Base-by-base conservation (phyloP, 23 tunicate species). In the Halocynthia roretzi region DNA sequence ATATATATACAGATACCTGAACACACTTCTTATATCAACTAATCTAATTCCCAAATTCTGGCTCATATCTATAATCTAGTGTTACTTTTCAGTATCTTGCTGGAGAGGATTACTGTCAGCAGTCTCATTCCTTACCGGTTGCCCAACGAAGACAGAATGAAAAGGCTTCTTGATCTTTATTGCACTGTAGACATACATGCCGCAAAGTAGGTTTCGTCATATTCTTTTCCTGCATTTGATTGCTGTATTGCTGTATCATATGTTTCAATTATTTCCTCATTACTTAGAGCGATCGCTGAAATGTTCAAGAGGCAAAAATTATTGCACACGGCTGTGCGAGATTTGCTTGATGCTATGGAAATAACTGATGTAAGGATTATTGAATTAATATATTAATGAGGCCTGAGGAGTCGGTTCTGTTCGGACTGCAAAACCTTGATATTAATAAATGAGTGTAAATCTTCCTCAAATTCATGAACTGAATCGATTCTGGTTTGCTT, bases 91-190 rank as follows among this genome's bases (percentile, higher is more conserved):
- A 87, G 94, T 67, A 62, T 82, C 51, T 67, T 92, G 72, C 55
- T 92, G 44, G 98, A 92, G 68, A 76, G 86, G 6, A 77, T 92
- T 22, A 54, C 86, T 77, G 88, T 92, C 6, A 82, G 84, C 76
- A 82, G 98, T 86, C 61, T 92, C 23, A 85, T 92, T 51, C 98
- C 87, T 8, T 92, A 92, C 66, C 67, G 79, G 12, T 66, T 86
- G 7, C 72, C 87, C 49, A 77, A 82, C 49, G 56, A 54, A 0
- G 85, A 86, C 52, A 72, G 98, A 73, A 92, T 86, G 92, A 86
- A 82, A 70, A 78, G 54, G 11, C 67, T 92, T 22, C 72, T 92
- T 6, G 92, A 92, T 53, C 60, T 92, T n/a, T 92, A 86, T 48
- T 74, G 75, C 62, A 69, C 92, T 17, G 87, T 86, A 15, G 98